phyloP scores from a whole-genome alignment of 2,113 vertebrate species.

The Actinemys pallida region DNA sequence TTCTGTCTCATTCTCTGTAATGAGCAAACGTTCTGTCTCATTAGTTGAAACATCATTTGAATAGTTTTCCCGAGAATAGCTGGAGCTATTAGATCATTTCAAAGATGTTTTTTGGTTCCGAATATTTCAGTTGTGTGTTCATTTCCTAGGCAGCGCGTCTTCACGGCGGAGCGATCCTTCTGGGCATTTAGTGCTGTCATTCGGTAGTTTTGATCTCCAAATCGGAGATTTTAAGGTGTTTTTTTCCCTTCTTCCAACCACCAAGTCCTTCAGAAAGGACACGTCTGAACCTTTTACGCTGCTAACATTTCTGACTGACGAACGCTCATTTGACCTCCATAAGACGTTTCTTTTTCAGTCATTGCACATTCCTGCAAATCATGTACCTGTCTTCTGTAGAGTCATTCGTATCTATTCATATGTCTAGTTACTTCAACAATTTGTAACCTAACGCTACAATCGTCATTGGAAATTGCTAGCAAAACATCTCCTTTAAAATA shows the following conservation, averaged over 20 bases:
- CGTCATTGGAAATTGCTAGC: background rate
- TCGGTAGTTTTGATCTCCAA: background rate
- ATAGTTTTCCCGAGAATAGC: background rate
- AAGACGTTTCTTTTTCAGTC: background rate
- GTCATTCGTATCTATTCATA: background rate
- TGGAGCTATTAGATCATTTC: background rate
- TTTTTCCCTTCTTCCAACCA: background rate
- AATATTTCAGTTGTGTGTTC: rapidly evolving
- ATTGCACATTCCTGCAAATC: background rate
- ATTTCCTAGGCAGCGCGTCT: background rate
- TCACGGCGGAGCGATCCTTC: background rate
- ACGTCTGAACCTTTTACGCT: background rate
- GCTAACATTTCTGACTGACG: background rate
- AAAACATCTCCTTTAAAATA: background rate
- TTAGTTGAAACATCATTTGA: background rate
- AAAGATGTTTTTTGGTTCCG: background rate
- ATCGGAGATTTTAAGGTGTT: background rate
- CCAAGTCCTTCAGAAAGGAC: constrained; percentile 56
- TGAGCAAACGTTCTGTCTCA: background rate
- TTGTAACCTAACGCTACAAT: background rate
- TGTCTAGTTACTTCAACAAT: background rate
- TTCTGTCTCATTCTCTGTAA: background rate
- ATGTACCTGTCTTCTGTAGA: background rate
- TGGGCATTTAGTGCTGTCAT: background rate
- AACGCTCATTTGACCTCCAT: background rate